phyloP scores from a whole-genome alignment of 2,113 vertebrate species.

The Anthoscopus minutus region DNA sequence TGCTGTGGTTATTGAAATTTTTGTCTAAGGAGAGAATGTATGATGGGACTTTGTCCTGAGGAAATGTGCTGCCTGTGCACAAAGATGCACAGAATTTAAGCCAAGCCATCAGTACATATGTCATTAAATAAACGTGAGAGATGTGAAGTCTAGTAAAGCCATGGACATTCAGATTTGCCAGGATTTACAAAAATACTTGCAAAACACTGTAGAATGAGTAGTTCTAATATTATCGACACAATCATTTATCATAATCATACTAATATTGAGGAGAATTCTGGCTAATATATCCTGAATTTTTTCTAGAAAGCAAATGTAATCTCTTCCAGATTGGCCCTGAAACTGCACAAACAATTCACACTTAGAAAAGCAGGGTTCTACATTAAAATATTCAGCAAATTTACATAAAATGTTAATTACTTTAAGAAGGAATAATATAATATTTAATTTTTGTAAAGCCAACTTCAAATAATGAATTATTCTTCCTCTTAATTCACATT shows the following conservation, averaged over 20 bases:
- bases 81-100: background rate
- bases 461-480: background rate
- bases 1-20: background rate
- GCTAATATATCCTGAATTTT: background rate
- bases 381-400: background rate
- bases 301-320: background rate
- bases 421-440: slow-evolving; percentile 2
- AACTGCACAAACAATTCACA: background rate
- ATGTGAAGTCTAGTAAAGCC: background rate
- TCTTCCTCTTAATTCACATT: background rate
- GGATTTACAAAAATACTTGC: background rate
- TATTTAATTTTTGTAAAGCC: slow-evolving; percentile 7
- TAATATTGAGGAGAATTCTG: background rate
- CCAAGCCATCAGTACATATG: background rate
- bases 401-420: slow-evolving; percentile 12
- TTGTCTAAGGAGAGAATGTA: background rate
- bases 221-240: background rate
- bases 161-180: background rate
- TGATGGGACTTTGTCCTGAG: background rate
- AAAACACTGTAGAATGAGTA: background rate
- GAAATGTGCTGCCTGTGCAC: background rate
- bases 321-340: background rate
- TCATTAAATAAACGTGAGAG: background rate
- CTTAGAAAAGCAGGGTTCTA: background rate
- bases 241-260: background rate